Evolutionary conservation across 2,113 vertebrate species (phyloP).

Genomic region (Nesogale talazaci): DNA sequence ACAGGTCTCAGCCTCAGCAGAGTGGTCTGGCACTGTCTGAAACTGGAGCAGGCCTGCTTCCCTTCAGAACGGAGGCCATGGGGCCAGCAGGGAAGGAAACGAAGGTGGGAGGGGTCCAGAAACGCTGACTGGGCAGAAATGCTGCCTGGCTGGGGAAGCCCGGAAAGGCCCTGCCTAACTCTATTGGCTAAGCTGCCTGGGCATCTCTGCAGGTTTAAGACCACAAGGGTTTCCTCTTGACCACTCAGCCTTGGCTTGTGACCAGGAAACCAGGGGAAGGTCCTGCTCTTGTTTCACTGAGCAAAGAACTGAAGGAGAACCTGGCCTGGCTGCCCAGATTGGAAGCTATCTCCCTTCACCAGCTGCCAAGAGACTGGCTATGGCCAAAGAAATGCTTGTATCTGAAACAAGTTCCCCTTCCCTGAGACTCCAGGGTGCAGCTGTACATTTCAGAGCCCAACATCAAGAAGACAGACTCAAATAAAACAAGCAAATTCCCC

Average conservation of each 20-base stretch:
- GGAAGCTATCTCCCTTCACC: background rate
- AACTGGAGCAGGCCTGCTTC: constrained; percentile 32
- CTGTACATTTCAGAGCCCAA: background rate
- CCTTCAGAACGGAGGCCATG: constrained; percentile 55
- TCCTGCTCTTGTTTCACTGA: background rate
- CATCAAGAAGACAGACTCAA: background rate
- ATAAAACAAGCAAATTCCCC: background rate
- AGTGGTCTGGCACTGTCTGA: background rate
- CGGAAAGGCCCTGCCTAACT: background rate
- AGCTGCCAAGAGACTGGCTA: background rate
- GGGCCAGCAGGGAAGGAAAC: constrained; percentile 49
- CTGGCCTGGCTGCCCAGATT: background rate
- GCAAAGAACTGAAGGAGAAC: background rate
- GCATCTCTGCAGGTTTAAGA: background rate
- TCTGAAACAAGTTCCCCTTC: constrained; percentile 20
- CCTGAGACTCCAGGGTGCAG: background rate
- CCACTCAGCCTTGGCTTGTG: background rate
- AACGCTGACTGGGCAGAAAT: constrained; percentile 46
- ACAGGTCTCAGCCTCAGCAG: background rate
- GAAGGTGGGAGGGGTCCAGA: constrained; percentile 35
- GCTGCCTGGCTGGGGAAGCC: background rate
- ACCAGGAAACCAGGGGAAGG: background rate
- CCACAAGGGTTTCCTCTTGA: background rate
- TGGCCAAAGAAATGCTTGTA: background rate
- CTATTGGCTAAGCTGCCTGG: background rate